These are phyloP conservation scores for Furnarius figulus DNA, from an alignment of 2,113 vertebrate species.

Conservation along the genomic window DNA sequence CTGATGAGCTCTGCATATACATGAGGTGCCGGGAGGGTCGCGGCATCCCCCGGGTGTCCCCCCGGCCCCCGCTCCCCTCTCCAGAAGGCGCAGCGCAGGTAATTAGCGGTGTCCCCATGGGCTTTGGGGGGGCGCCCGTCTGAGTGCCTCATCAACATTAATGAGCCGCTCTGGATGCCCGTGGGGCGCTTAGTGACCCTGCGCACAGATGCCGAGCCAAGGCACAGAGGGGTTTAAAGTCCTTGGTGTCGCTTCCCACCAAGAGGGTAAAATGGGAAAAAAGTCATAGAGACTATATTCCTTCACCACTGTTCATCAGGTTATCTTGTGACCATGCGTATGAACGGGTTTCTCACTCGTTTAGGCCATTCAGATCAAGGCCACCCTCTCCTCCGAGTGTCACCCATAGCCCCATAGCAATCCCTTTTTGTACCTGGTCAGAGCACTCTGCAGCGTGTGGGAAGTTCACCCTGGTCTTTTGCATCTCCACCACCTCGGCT, in stretches of 20 bases:
- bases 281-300: accelerated
- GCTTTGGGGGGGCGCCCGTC: not conserved
- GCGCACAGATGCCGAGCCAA: accelerated
- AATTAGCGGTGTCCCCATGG: not conserved
- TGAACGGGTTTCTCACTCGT: accelerated
- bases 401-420: not conserved
- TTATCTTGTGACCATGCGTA: accelerated
- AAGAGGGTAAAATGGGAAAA: no score
- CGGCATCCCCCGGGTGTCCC: not conserved
- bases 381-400: accelerated
- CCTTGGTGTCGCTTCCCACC: not conserved
- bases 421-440: accelerated
- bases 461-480: not conserved
- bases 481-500: accelerated
- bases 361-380: not conserved
- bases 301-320: not conserved
- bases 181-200: accelerated
- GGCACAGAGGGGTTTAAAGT: not conserved
- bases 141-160: not conserved
- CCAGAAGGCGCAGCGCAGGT: not conserved
- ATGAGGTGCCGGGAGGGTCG: accelerated
- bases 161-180: not conserved
- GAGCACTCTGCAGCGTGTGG: accelerated
- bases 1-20: not conserved
- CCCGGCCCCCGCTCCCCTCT: not conserved